Base-by-base conservation (phyloP, 1,140 invertebrate genomes). In the Arion vulgaris region DNA sequence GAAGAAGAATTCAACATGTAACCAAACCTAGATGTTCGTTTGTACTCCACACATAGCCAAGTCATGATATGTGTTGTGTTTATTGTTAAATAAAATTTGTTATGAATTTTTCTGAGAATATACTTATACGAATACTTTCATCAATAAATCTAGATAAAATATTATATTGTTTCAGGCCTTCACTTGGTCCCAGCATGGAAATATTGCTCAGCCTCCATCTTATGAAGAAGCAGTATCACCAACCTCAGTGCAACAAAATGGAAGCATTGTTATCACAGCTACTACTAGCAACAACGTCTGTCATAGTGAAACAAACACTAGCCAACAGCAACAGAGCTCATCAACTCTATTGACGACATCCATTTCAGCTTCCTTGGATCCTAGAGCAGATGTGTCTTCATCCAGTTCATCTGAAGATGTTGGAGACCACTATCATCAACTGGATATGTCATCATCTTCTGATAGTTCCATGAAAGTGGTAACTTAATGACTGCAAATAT, bases 331-430 rank as follows among this genome's bases (percentile, higher is more conserved):
- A 1, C 26, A 19, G 13, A 57, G 11, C 53, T 39, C 76, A 36
- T 2, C 45, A 41, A 36, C 76, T 1, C 5, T 66, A 1, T 7
- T 66, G n/a, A 66, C 38, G 9, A n/a, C 36, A 39, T 66, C 32
- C 1, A 41, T 78, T 34, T n/a, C 51, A 66, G 76, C 73, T 19
- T 75, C 73, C 39, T 26, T 78, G 38, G 53, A 78, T 45, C 51
- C 76, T 66, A 32, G 62, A 53, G 51, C 53, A n/a, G 49, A 78
- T 11, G 62, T 78, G 32, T 78, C 76, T 5, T 78, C 76, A 7
- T 78, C 76, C 5, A 78, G 76, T 39, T 78, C 76, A 66, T 78
- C 76, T 32, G 51, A 57, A 19, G 76, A 78, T 39, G 34, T 57
- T 39, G 1, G 34, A 1, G 62, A 66, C n/a, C 51, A 51, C 13